Evolutionary conservation across 2,797 vertebrate genomes (phyloP).

Genomic region (Xenopus petersii): DNA sequence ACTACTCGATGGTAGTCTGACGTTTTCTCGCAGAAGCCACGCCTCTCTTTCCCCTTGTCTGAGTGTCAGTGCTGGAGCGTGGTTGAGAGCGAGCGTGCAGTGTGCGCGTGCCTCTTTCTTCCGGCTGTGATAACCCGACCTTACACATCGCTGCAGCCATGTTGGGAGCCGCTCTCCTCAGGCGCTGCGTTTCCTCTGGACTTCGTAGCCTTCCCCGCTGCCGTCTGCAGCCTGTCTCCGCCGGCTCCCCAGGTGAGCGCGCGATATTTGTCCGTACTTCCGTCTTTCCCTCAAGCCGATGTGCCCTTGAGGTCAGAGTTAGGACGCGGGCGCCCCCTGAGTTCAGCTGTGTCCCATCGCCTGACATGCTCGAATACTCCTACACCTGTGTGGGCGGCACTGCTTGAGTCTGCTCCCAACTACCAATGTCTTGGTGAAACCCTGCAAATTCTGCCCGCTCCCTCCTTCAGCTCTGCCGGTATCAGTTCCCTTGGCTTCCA

Average conservation of each 20-base stretch:
- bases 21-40: background rate
- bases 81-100: conserved; percentile 13
- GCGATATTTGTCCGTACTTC: no score
- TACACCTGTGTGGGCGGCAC: no score
- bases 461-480: no score
- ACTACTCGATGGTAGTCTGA: conserved; percentile 27
- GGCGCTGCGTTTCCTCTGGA: conserved; percentile 33
- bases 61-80: conserved; percentile 9
- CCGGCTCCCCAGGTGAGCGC: conserved; percentile 45
- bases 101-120: conserved; percentile 22
- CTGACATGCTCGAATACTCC: background rate
- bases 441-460: no score
- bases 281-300: background rate
- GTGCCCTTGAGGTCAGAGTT: conserved; percentile 30
- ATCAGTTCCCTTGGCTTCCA: no score
- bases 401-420: background rate
- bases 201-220: conserved; percentile 32
- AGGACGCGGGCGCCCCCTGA: background rate
- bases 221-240: conserved; percentile 50
- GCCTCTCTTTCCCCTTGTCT: conserved; percentile 41
- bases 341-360: no score
- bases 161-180: conserved; percentile 34
- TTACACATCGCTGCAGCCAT: conserved; percentile 22
- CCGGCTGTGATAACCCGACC: conserved; percentile 8
- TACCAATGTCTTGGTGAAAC: no score